Evolutionary conservation across 2,113 vertebrate species (phyloP).

Genomic region (Lophura nycthemera): DNA sequence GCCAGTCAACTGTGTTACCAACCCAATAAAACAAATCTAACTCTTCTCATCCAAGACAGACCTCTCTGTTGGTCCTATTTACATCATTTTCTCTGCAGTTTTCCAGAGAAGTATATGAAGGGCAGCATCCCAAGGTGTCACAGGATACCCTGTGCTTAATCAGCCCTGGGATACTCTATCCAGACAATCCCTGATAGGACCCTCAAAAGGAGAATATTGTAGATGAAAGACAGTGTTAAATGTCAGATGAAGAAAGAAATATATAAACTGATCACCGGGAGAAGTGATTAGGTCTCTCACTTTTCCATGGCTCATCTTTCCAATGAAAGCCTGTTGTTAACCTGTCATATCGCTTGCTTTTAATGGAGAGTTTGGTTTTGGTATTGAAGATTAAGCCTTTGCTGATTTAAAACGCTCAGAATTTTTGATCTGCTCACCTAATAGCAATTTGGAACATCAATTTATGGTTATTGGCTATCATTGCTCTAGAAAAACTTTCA

Average conservation of each 20-base stretch:
- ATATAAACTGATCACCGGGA: not conserved
- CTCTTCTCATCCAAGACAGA: not conserved
- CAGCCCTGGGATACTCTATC: not conserved
- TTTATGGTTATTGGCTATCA: not conserved
- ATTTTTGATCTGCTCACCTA: not conserved
- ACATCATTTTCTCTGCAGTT: not conserved
- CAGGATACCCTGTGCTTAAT: not conserved
- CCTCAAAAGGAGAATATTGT: not conserved
- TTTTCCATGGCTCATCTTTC: not conserved
- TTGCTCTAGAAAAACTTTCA: not conserved
- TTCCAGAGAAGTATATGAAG: not conserved
- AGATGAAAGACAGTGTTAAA: not conserved
- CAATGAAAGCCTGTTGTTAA: not conserved
- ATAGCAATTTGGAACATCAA: not conserved
- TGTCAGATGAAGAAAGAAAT: not conserved
- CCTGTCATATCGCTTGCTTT: not conserved
- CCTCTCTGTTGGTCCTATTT: not conserved
- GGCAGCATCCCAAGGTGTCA: not conserved
- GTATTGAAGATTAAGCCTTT: not conserved
- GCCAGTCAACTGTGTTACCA: not conserved
- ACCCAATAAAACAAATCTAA: not conserved
- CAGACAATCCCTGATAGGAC: not conserved
- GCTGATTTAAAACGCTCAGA: not conserved
- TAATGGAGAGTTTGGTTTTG: not conserved
- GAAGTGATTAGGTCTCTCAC: not conserved